These are phyloP conservation scores for Calameuta filiformis DNA, from an alignment of 2,888 invertebrate genomes.

Conservation along the genomic window DNA sequence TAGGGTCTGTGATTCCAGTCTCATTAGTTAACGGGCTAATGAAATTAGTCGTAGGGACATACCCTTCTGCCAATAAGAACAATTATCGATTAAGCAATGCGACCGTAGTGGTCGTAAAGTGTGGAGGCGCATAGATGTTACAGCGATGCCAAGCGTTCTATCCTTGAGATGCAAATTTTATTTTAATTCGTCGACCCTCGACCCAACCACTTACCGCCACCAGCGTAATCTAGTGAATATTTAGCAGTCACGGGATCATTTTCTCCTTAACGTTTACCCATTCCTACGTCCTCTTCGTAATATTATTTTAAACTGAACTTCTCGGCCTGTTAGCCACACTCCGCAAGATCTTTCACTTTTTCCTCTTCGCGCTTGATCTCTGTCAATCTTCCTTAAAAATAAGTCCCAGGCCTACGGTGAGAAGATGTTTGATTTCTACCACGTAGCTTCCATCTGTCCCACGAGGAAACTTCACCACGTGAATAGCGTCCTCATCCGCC, in stretches of 20 bases:
- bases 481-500: neutral
- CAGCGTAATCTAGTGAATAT: constrained; percentile 17
- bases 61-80: neutral
- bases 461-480: neutral
- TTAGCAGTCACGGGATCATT: constrained; percentile 12
- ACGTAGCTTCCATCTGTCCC: neutral
- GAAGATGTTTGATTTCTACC: neutral
- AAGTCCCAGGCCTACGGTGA: neutral
- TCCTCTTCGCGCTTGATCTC: neutral
- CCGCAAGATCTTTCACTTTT: neutral
- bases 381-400: neutral
- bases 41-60: neutral
- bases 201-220: constrained; percentile 7
- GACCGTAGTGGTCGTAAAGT: neutral
- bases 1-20: neutral
- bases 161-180: constrained; percentile 11
- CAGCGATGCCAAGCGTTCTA: neutral
- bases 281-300: neutral
- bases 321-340: neutral
- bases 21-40: neutral
- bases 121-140: neutral
- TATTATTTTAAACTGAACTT: neutral
- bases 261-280: constrained; percentile 2
- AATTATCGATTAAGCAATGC: neutral
- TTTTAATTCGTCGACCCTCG: neutral